Percentiles rank a stretch among this genome's conserved stretches.
These are phyloP conservation scores for Acropternis orthonyx DNA, from an alignment of 2,797 vertebrate species.

Conservation along the genomic window DNA sequence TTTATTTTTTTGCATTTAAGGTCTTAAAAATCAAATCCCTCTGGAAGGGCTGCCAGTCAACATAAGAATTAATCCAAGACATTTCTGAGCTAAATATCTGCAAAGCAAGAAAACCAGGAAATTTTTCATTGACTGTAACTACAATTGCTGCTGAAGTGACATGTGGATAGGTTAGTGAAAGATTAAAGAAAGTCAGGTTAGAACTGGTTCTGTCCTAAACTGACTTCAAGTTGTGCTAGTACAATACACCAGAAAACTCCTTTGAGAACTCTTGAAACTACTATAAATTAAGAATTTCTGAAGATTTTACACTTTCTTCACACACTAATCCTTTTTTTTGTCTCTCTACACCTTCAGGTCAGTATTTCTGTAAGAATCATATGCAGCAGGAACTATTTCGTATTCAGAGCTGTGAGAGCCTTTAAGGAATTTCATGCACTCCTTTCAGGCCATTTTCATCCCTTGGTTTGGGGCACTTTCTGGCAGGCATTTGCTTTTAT, in stretches of 20 bases:
- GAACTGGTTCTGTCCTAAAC: not conserved
- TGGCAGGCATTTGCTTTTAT: constrained; percentile 29
- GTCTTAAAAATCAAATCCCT: not conserved
- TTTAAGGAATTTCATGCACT: constrained; percentile 33
- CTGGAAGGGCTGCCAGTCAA: not conserved
- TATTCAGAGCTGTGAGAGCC: constrained; percentile 12
- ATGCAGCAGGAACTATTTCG: not conserved
- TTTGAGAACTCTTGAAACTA: not conserved
- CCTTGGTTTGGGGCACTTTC: constrained; percentile 19
- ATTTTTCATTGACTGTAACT: not conserved
- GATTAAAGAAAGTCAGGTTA: not conserved
- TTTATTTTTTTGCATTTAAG: not conserved
- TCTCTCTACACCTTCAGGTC: not conserved
- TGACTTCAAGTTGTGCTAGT: not conserved
- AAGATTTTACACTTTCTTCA: not conserved
- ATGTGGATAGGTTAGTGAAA: not conserved
- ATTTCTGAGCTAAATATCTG: not conserved
- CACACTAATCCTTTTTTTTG: not conserved
- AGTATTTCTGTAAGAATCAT: not conserved
- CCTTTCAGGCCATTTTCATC: constrained; percentile 3
- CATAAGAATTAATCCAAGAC: not conserved
- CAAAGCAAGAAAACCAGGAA: not conserved
- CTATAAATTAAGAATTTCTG: not conserved
- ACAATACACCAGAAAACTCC: not conserved
- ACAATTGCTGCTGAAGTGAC: not conserved